Base-by-base conservation (phyloP, 2,888 invertebrate genomes). In the Acanthosepion lycidas region DNA sequence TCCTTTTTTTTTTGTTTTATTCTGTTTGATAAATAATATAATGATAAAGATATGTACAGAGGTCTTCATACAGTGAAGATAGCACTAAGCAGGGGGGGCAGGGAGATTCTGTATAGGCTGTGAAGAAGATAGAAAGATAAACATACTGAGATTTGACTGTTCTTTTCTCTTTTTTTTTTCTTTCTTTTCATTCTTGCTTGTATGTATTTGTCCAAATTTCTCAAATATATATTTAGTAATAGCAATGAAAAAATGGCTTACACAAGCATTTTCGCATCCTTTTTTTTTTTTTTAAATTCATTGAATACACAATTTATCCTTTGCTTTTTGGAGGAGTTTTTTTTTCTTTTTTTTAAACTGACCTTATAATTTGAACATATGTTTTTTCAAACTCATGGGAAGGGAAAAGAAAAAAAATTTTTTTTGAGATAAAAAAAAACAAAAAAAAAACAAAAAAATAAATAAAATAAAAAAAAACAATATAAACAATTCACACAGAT, bases 1-100 rank as follows among this genome's bases (percentile, higher is more conserved):
- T 78, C 78, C 78, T 78, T 78, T 78, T 78, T 28, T 78, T 55
- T 55, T 15, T 55, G 15, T 55, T 55, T 78, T 78, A n/a, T 78
- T 78, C n/a, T 78, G 78, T 78, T 9, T n/a, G 78, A 78, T 78
- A 78, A 78, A 78, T 78, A 78, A 78, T n/a, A 78, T n/a, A 78
- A 78, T 64, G 28, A 64, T 78, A 28, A 78, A 78, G 78, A 78
- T 78, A 78, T 78, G 78, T 78, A 78, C 78, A 78, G 28, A 78
- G 78, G 78, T 78, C 28, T 28, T 78, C 78, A 28, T 78, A 78
- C 78, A n/a, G 78, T 28, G 78, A 78, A 78, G n/a, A 28, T 28
- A 78, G 78, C 78, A 78, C 78, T 78, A 78, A 78, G 78, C 78
- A 28, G 78, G 78, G 78, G 78, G 8, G 78, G 26, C 9, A n/a